phyloP scores from a whole-genome alignment of 2,888 invertebrate species.

The Eucera pruinosa region DNA sequence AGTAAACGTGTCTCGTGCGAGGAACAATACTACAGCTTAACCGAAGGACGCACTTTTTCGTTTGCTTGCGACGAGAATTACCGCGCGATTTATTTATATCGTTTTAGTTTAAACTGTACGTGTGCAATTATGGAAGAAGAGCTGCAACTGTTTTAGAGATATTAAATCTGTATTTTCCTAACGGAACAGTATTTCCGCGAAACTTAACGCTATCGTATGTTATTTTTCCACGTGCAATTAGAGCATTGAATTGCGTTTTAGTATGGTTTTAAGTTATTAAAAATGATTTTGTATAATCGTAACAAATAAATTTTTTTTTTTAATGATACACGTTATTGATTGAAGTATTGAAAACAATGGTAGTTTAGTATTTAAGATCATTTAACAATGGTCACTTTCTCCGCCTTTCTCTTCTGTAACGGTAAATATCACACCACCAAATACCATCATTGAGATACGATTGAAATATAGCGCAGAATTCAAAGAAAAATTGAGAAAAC shows the following conservation, averaged over 20 bases:
- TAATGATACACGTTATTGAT: not conserved
- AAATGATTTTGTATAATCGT: constrained; percentile 31
- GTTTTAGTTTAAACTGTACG: not conserved
- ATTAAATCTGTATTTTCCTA: constrained; percentile 25
- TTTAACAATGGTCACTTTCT: not conserved
- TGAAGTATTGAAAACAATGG: too few relatives aligned
- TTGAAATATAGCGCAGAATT: too few relatives aligned
- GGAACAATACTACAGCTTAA: not conserved
- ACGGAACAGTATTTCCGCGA: constrained; percentile 39
- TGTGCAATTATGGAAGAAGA: constrained; percentile 1
- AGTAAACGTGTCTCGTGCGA: not conserved
- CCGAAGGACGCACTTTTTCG: not conserved
- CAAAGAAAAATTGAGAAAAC: too few relatives aligned
- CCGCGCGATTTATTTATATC: constrained; percentile 29
- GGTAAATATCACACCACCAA: too few relatives aligned
- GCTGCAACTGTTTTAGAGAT: constrained; percentile 7
- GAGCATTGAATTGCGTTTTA: not conserved
- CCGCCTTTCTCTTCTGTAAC: not conserved
- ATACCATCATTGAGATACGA: too few relatives aligned
- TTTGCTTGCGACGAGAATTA: not conserved
- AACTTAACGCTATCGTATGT: constrained; percentile 10
- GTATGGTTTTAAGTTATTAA: constrained; percentile 36
- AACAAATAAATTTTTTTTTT: constrained; percentile 36
- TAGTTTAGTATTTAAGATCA: too few relatives aligned
- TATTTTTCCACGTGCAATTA: not conserved